A percentile compares a stretch with the other conserved stretches of the same genome.
Conservation (phyloP, 2,888 invertebrate species). For the Macrosoma leucophasiata region DNA sequence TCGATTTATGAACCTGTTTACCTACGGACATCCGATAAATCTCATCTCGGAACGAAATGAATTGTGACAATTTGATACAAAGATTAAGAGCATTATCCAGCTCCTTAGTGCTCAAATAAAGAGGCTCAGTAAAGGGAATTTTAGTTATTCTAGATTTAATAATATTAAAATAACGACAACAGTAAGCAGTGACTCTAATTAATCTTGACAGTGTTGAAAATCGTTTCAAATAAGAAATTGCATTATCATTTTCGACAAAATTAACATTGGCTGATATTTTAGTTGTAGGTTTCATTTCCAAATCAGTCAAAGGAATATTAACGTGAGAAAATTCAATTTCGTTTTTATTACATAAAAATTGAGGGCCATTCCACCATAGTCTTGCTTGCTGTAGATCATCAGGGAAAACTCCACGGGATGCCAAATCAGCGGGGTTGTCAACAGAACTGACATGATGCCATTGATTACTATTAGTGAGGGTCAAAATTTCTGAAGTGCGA, state of each 20-base stretch:
- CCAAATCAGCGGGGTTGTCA: slow-evolving; percentile 29
- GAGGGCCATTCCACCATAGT: slow-evolving; percentile 25
- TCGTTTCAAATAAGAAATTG: too few relatives aligned
- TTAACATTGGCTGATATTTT: too few relatives aligned
- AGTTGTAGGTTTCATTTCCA: too few relatives aligned
- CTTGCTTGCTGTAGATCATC: slow-evolving; percentile 7
- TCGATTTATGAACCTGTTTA: slow-evolving; percentile 2
- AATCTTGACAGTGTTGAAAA: too few relatives aligned
- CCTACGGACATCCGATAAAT: slow-evolving; percentile 1
- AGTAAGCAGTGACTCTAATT: slow-evolving; percentile 12
- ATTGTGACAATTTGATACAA: slow-evolving; percentile 7
- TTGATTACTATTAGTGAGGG: slow-evolving; percentile 4
- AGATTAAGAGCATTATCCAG: slow-evolving; percentile 2
- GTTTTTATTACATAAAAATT: too few relatives aligned
- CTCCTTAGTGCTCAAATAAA: too few relatives aligned
- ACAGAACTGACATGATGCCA: slow-evolving; percentile 19
- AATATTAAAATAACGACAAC: too few relatives aligned
- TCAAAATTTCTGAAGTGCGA: slow-evolving; percentile 15
- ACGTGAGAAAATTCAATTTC: too few relatives aligned
- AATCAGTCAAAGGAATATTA: too few relatives aligned
- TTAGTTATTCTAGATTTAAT: too few relatives aligned
- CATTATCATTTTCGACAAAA: too few relatives aligned
- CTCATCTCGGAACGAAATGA: background rate
- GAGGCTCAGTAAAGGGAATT: too few relatives aligned
- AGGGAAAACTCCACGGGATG: slow-evolving; percentile 11